Evolutionary conservation across 2,113 vertebrate species (phyloP), one percentile per base, ranked within the genome.

Genomic region (Eudorcas thomsonii): DNA sequence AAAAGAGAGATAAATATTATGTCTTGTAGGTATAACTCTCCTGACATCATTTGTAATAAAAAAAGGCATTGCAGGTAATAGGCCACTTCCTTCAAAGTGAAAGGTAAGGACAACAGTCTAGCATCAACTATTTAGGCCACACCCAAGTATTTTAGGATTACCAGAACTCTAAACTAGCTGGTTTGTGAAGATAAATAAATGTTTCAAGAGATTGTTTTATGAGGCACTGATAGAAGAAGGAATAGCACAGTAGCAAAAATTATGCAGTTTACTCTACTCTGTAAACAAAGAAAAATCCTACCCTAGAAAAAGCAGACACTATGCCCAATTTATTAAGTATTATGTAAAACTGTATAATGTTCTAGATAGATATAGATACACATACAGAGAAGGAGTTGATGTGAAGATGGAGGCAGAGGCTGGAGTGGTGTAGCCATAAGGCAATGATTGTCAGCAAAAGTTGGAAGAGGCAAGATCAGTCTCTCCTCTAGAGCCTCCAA

Each of bases 21-120:
- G 30, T 57, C 33, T 12, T 13, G 10, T 0, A 30, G 30, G 4
- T 9, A 11, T 28, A 26, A 11, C 7, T 90, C 25, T 93, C 19
- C 6, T 78, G 11, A n/a, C 17, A 50, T 2, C 7, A 11, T 21
- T 45, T 64, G 95, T 88, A 43, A 3, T 59, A 48, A 48, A 48
- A 48, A 1, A 36, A 74, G 21, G 1, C 1, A 3, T 36, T 52
- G 33, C 2, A 50, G 6, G n/a, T 81, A 54, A n/a, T 16, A 23
- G 7, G 15, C 54, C 23, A 62, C 13, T 21, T 11, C 2, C 4
- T 96, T 80, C 50, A 90, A 88, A 89, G 2, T 57, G 6, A 59
- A n/a, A 25, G 45, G 7, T 21, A 28, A 0, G 11, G 0, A 36
- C 5, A 82, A n/a, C 1, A 64, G 2, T 4, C 11, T 43, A n/a